Evolutionary conservation across 2,113 vertebrate genomes (phyloP).

Genomic region (Gorsachius goisagi): DNA sequence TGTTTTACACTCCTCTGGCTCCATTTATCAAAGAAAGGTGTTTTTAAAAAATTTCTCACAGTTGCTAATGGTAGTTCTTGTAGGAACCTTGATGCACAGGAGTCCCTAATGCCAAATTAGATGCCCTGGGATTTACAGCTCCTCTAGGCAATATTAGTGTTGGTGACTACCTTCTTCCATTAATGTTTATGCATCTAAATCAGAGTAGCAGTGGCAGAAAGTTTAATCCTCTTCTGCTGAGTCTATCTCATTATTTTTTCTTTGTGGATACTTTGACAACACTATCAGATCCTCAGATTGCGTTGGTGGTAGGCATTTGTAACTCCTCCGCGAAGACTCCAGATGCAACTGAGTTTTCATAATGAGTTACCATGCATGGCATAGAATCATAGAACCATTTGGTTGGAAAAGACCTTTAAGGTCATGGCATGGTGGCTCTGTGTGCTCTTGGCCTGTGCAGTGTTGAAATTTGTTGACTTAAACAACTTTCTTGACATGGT

Average conservation of each 20-base stretch:
- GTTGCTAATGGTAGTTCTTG: neutral
- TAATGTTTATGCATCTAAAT: neutral
- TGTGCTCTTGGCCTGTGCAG: neutral
- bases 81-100: neutral
- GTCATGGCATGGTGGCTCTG: neutral
- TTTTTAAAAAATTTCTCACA: neutral
- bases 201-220: neutral
- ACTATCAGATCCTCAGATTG: neutral
- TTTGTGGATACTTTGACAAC: neutral
- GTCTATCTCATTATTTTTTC: neutral
- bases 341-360: neutral
- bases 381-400: too few species aligned
- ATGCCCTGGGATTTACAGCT: neutral
- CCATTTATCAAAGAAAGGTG: neutral
- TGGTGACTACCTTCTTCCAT: neutral
- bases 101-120: neutral
- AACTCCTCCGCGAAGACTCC: neutral
- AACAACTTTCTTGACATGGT: neutral
- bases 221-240: neutral
- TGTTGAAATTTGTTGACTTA: neutral
- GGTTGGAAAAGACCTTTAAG: too few species aligned
- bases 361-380: neutral
- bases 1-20: neutral
- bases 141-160: neutral
- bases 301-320: neutral